phyloP scores from a whole-genome alignment of 64 coral and sea anemone genomes.

The Pocillopora damicornis region DNA sequence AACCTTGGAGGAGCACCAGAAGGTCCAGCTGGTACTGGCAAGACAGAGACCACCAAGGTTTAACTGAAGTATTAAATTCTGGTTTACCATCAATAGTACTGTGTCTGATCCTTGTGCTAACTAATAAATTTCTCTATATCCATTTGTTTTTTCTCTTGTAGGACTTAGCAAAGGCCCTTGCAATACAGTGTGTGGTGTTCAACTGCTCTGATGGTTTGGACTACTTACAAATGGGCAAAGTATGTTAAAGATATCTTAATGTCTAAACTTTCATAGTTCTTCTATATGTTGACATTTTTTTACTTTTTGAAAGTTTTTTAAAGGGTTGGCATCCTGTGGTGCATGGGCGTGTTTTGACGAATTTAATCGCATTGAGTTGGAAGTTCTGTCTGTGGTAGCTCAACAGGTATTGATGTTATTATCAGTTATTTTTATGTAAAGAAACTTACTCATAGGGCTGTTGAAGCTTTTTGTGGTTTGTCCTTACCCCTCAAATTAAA shows the following conservation, averaged over 20 bases:
- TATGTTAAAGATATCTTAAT: slow-evolving; percentile 6
- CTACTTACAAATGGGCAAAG: slow-evolving; percentile 99
- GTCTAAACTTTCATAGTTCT: background rate
- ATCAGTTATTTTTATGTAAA: background rate
- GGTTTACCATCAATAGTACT: too few relatives aligned
- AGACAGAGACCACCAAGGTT: slow-evolving; percentile 99
- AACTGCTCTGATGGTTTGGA: slow-evolving; percentile 99
- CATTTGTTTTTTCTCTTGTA: background rate
- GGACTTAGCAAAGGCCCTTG: slow-evolving; percentile 98
- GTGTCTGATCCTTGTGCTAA: too few relatives aligned
- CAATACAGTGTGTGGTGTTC: slow-evolving; percentile 99
- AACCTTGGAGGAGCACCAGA: slow-evolving; percentile 98
- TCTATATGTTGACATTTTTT: background rate
- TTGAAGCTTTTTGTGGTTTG: too few relatives aligned
- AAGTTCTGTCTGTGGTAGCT: slow-evolving; percentile 87
- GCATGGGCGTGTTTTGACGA: slow-evolving; percentile 96
- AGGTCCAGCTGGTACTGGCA: slow-evolving; percentile 95
- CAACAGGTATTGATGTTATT: slow-evolving; percentile 62
- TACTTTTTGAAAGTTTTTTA: slow-evolving; percentile 66
- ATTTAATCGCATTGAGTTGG: slow-evolving; percentile 89
- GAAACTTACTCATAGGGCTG: too few relatives aligned
- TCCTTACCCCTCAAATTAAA: too few relatives aligned
- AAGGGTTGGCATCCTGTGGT: slow-evolving; percentile 91
- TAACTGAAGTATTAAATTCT: too few relatives aligned
- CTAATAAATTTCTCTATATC: too few relatives aligned